phyloP scores from a whole-genome alignment of 2,797 vertebrate species.

The Cynodonichthys magdalenae region DNA sequence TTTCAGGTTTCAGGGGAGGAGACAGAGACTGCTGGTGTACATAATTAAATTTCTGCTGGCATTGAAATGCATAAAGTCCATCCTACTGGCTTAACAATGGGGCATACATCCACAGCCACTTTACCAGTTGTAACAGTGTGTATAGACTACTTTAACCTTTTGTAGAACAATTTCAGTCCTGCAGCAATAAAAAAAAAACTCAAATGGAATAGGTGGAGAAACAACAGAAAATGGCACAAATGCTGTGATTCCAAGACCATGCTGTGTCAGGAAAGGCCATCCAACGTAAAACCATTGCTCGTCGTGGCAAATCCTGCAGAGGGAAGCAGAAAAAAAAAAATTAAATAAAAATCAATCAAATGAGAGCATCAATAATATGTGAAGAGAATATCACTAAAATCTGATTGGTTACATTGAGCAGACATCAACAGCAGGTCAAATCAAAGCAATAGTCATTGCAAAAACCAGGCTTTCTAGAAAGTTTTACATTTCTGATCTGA shows the following conservation, averaged over 20 bases:
- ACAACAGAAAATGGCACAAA: no score
- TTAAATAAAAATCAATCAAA: no score
- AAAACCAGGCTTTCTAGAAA: conserved; percentile 29
- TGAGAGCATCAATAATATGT: no score
- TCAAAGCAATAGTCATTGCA: conserved; percentile 33
- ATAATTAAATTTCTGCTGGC: conserved; percentile 78
- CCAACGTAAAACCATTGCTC: no score
- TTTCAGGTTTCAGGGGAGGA: conserved; percentile 75
- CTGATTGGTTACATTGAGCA: no score
- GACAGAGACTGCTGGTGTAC: conserved; percentile 67
- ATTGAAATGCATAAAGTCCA: conserved; percentile 67
- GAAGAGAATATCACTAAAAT: no score
- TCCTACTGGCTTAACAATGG: conserved; percentile 62
- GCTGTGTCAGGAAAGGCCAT: no score
- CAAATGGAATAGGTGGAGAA: no score
- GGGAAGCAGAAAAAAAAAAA: no score
- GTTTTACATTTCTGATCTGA: conserved; percentile 20
- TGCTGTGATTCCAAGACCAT: no score
- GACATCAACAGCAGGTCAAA: no score
- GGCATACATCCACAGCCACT: conserved; percentile 51
- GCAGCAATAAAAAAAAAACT: not conserved
- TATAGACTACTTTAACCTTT: conserved; percentile 12
- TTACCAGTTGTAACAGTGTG: conserved; percentile 42
- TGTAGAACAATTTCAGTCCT: not conserved
- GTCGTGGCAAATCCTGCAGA: no score